Conservation (phyloP, 2,888 invertebrate genomes). For the Unio pictorum region DNA sequence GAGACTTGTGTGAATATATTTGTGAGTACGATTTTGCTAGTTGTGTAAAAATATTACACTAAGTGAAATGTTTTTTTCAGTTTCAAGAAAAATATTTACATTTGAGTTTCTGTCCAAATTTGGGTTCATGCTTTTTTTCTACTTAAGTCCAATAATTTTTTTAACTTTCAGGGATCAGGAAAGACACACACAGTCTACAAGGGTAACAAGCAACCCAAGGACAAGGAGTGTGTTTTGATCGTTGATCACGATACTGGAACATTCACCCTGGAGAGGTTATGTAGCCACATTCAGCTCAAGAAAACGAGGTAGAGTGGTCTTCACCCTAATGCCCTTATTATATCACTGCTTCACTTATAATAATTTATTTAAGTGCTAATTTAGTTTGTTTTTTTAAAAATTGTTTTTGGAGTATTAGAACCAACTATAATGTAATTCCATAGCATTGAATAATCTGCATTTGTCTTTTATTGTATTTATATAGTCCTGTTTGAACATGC, state of each 20-base stretch:
- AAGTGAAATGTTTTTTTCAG: too few species aligned
- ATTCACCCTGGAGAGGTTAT: constrained; percentile 91
- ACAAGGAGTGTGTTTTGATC: constrained; percentile 95
- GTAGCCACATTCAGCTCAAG: constrained; percentile 81
- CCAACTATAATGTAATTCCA: background rate
- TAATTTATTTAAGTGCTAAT: background rate
- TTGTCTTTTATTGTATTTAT: too few species aligned
- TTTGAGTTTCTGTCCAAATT: too few species aligned
- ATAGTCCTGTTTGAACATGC: too few species aligned
- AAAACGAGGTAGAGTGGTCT: constrained; percentile 63
- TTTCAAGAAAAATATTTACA: too few species aligned
- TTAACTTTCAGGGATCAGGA: constrained; percentile 80
- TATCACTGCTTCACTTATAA: constrained; percentile 3
- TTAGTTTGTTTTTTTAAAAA: background rate
- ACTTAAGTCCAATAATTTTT: background rate
- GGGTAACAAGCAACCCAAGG: constrained; percentile 92
- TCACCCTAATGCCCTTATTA: background rate
- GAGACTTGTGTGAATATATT: too few species aligned
- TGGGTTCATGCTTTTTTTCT: too few species aligned
- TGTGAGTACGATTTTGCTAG: too few species aligned
- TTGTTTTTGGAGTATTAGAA: background rate
- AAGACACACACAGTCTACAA: constrained; percentile 94
- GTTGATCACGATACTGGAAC: constrained; percentile 94
- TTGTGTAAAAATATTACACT: too few species aligned
- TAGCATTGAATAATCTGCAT: background rate